Evolutionary conservation across 2,797 vertebrate genomes (phyloP), one percentile per base, ranked within the genome.

Genomic region (Emydoidea blandingii): DNA sequence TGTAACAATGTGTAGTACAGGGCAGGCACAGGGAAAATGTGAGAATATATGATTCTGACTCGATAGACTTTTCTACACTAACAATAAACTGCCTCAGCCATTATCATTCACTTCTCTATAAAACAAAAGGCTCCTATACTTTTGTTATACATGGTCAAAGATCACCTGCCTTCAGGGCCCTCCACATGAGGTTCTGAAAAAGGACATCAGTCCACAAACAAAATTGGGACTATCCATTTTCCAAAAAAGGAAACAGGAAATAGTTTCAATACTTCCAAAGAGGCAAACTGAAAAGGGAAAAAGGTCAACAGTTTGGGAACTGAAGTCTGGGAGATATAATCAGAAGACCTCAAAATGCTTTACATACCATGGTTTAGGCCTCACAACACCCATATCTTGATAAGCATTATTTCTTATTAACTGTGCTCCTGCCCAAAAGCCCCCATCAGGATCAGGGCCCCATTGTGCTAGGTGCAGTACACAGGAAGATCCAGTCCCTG

Each of bases 41-140:
- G 5, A 11, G 47, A 78, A 8, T 57, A 47, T 0, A 0, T 6
- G 54, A 27, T 72, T 31, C 29, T 7, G 2, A 49, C 4, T 5
- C 52, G 47, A 53, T 21, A 9, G 34, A 12, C 80, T 94, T 86
- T 65, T 65, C 34, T 65, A 65, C 4, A 65, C 59, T 34, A 12
- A 62, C 34, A 65, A n/a, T 65, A 65, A n/a, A 4, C 8, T 21
- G 18, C 65, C n/a, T 68, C 65, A 21, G 65, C 34, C 34, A 65
- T 65, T 65, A 37, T 37, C n/a, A 68, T 68, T 68, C 9, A 21
- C 65, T 21, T 68, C 18, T 21, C n/a, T 6, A 86, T 29, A 84
- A 96, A 91, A 86, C 12, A 50, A 88, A 79, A 6, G 37, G 2
- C 11, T 84, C 5, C 41, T 80, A 65, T 86, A 80, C 16, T 84